Evolutionary conservation across 2,888 invertebrate species (phyloP).

Genomic region (Hirtodrosophila confusa): DNA sequence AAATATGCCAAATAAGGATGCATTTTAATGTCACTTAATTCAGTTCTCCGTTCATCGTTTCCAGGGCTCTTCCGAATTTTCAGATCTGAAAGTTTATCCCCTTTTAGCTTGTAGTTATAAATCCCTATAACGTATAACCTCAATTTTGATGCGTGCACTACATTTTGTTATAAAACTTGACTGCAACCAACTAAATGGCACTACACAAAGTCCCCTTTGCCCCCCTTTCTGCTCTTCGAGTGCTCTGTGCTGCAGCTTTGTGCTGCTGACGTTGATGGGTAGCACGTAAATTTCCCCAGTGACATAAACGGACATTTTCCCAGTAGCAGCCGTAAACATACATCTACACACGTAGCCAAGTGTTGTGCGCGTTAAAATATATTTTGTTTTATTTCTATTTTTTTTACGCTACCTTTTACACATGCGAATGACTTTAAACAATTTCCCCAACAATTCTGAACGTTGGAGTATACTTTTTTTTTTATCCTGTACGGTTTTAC

Average conservation of each 20-base stretch:
- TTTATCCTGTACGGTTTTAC: slow-evolving; percentile 43
- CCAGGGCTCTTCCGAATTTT: not conserved
- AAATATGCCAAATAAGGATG: too few species aligned
- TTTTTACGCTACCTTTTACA: slow-evolving; percentile 52
- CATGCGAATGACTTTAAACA: slow-evolving; percentile 71
- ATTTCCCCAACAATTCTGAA: slow-evolving; percentile 55
- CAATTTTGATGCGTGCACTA: slow-evolving; percentile 19
- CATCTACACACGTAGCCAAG: slow-evolving; percentile 20
- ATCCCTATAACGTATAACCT: not conserved
- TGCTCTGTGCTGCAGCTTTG: slow-evolving; percentile 29
- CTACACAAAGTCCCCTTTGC: slow-evolving; percentile 15
- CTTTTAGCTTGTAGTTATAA: slow-evolving; percentile 2
- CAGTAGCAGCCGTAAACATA: slow-evolving; percentile 16
- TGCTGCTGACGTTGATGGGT: slow-evolving; percentile 61
- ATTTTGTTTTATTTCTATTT: slow-evolving; percentile 11
- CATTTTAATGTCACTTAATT: too few species aligned
- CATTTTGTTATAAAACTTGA: slow-evolving; percentile 38
- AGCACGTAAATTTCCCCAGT: slow-evolving; percentile 70
- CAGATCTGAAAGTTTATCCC: not conserved
- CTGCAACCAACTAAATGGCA: slow-evolving; percentile 25
- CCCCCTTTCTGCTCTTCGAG: slow-evolving; percentile 1
- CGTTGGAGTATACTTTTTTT: slow-evolving; percentile 5
- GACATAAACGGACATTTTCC: slow-evolving; percentile 60
- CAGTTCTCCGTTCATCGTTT: too few species aligned
- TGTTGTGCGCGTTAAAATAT: slow-evolving; percentile 52